Base-by-base conservation (phyloP, 2,888 invertebrate species). In the Zygothrica quintamaculata region DNA sequence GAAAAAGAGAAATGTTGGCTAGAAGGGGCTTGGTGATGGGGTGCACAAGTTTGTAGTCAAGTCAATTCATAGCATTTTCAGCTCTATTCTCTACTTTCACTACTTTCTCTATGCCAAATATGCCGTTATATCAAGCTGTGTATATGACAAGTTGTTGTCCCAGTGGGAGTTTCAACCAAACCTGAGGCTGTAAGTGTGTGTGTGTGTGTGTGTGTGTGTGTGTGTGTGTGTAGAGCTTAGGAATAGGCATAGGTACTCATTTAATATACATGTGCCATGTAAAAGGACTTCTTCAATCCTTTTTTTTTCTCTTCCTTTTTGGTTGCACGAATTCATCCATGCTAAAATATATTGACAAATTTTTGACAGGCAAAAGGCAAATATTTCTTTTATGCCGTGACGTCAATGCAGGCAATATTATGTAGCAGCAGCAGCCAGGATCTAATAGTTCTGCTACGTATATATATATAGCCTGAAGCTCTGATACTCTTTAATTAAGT, bases 261-360 rank as follows among this genome's bases (percentile, higher is more conserved):
- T 57, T 53, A 50, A 48, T 50, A 66, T 62, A 61, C 66, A 71
- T 55, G 62, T 48, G 42, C 51, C 29, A 50, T 37, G 43, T 51
- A 65, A 37, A 39, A 18, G 40, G 8, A 12, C 36, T 12, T 40
- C 2, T 29, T 43, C 39, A 34, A 53, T 60, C 40, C 60, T 42
- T 42, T 29, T 55, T 42, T 42, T 29, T 5, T 1, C 42, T 11
- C 9, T 16, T 40, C 26, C n/a, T 36, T 7, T n/a, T n/a, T n/a
- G n/a, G n/a, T n/a, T n/a, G n/a, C n/a, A n/a, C n/a, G n/a, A n/a
- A n/a, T n/a, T 33, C 34, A 3, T 7, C n/a, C n/a, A 31, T 12
- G 1, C 7, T 11, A 39, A 13, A 31, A 71, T 57, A 57, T 70
- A 70, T 70, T 66, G 71, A 61, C 50, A 34, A n/a, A 59, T 50